Conservation (phyloP, 1,140 invertebrate genomes). For the Macrobrachium nipponense region DNA sequence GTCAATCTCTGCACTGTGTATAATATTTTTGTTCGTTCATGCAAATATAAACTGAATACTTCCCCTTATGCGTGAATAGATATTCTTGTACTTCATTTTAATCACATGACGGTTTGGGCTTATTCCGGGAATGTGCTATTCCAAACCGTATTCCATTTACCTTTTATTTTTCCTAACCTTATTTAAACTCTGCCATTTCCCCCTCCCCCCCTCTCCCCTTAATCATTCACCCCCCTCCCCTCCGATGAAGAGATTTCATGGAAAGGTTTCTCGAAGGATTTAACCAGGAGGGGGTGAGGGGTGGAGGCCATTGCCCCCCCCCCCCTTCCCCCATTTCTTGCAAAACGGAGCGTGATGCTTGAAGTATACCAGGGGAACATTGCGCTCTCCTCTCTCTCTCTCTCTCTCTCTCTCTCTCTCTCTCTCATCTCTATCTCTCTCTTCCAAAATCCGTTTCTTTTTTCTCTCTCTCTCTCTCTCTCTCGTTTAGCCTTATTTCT, state of each 20-base stretch:
- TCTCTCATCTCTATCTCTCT: too few relatives aligned
- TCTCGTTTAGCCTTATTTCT: not conserved
- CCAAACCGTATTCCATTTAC: not conserved
- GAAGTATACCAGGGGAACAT: not conserved
- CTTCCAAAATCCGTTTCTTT: too few relatives aligned
- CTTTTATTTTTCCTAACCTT: not conserved
- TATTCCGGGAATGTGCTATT: not conserved
- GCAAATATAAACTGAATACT: too few relatives aligned
- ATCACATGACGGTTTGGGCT: too few relatives aligned
- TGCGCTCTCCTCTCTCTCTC: slow-evolving; percentile 27
- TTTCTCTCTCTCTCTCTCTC: slow-evolving; percentile 7
- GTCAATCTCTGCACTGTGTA: too few relatives aligned
- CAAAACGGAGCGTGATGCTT: not conserved
- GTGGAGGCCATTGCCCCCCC: too few relatives aligned
- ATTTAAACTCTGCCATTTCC: not conserved
- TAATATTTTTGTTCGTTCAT: too few relatives aligned
- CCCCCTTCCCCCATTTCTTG: too few relatives aligned
- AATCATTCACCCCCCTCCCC: slow-evolving; percentile 1
- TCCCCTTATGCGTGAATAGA: too few relatives aligned
- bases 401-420: slow-evolving; percentile 7
- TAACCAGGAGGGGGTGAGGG: not conserved
- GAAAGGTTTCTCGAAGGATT: too few relatives aligned
- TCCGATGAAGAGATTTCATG: not conserved
- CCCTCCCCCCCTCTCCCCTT: not conserved
- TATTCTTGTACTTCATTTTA: too few relatives aligned